phyloP scores from a whole-genome alignment of 2,113 vertebrate genomes.

The Saguinus midas region DNA sequence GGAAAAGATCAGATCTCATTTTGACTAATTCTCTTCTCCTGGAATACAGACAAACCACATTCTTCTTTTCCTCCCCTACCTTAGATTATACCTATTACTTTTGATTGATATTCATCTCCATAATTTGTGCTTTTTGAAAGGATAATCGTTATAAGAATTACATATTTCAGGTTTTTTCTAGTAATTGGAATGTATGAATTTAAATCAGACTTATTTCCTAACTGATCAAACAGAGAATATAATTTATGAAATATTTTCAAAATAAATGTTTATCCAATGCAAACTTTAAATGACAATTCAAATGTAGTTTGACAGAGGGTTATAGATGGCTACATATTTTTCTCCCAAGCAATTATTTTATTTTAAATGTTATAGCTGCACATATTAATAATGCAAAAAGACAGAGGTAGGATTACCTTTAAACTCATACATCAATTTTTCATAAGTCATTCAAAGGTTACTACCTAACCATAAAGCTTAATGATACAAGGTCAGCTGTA shows the following conservation, averaged over 20 bases:
- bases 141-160: conserved; percentile 60
- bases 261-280: conserved; percentile 58
- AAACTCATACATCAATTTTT: conserved; percentile 35
- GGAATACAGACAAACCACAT: conserved; percentile 67
- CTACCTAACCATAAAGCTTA: background rate
- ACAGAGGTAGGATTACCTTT: background rate
- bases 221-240: conserved; percentile 36
- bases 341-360: background rate
- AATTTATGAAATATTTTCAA: conserved; percentile 52
- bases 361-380: background rate
- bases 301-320: conserved; percentile 50
- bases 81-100: conserved; percentile 60
- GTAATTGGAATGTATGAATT: conserved; percentile 59
- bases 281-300: conserved; percentile 53
- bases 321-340: background rate
- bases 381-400: conserved; percentile 39
- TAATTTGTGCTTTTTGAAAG: conserved; percentile 68
- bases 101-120: conserved; percentile 61
- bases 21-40: conserved; percentile 67
- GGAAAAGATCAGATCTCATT: conserved; percentile 61
- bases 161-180: conserved; percentile 49
- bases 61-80: conserved; percentile 12
- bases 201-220: conserved; percentile 70
- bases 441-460: conserved; percentile 39
- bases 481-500: background rate